Percentiles rank a stretch among this genome's conserved stretches.
Conservation (phyloP, 2,797 vertebrate genomes). For the Rhinella marina region DNA sequence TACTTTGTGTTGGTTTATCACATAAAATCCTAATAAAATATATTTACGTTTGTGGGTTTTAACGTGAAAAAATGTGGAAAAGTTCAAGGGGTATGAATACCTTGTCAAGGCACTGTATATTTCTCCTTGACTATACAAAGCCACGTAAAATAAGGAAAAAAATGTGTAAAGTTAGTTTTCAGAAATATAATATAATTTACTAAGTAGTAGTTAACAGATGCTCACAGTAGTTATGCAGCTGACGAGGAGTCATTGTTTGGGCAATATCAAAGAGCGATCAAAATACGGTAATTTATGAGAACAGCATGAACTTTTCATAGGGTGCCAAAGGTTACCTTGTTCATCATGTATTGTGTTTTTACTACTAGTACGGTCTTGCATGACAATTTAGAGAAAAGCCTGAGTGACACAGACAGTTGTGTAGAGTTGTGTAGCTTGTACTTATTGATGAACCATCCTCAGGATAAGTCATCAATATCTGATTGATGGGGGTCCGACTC, state of each 20-base stretch:
- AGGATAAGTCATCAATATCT: too few relatives aligned
- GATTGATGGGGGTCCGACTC: too few relatives aligned
- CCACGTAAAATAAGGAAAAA: background rate
- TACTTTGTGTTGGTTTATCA: too few relatives aligned
- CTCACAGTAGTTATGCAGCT: background rate
- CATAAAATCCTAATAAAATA: too few relatives aligned
- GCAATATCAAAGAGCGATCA: background rate
- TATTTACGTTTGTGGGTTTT: too few relatives aligned
- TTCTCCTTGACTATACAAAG: too few relatives aligned
- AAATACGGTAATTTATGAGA: conserved; percentile 2
- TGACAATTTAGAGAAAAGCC: background rate
- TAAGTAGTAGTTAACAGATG: background rate
- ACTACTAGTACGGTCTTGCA: background rate
- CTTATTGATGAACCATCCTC: too few relatives aligned
- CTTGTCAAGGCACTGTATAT: too few relatives aligned
- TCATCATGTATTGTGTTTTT: background rate
- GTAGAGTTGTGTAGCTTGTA: too few relatives aligned
- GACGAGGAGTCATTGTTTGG: background rate
- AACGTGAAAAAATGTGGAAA: too few relatives aligned
- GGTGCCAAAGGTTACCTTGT: conserved; percentile 20
- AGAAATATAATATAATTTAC: background rate
- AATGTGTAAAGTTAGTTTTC: background rate
- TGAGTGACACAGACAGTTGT: background rate
- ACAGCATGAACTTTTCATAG: conserved; percentile 13
- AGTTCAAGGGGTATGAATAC: too few relatives aligned